phyloP scores from a whole-genome alignment of 2,797 vertebrate genomes.

The Nannoperca australis region DNA sequence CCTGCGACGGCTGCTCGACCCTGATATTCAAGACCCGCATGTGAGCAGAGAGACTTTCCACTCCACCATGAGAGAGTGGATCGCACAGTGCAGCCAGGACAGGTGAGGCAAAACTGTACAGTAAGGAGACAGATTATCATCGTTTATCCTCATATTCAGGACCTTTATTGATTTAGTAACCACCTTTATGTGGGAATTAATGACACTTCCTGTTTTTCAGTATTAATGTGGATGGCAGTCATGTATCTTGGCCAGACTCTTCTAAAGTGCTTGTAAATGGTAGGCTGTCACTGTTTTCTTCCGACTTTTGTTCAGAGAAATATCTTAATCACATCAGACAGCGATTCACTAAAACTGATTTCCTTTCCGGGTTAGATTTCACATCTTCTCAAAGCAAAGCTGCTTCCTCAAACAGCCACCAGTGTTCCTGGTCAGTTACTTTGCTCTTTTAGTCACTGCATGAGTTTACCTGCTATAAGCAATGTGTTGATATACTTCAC shows the following conservation, averaged over 20 bases:
- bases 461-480: slow-evolving; percentile 17
- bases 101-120: slow-evolving; percentile 60
- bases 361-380: slow-evolving; percentile 73
- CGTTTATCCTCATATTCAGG: not conserved
- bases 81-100: slow-evolving; percentile 80
- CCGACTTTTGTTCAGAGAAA: slow-evolving; percentile 7
- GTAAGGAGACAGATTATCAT: not conserved
- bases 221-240: slow-evolving; percentile 58
- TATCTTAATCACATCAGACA: slow-evolving; percentile 14
- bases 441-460: slow-evolving; percentile 6
- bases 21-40: slow-evolving; percentile 68
- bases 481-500: not conserved
- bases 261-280: slow-evolving; percentile 71
- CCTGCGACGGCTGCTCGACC: slow-evolving; percentile 78
- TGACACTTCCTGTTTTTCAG: slow-evolving; percentile 67
- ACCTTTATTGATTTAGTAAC: not conserved
- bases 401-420: slow-evolving; percentile 66
- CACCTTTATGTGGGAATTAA: not conserved
- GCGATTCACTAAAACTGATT: slow-evolving; percentile 27
- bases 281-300: slow-evolving; percentile 45
- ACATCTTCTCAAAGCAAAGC: slow-evolving; percentile 64
- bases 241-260: slow-evolving; percentile 56
- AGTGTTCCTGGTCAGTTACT: slow-evolving; percentile 79
- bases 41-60: slow-evolving; percentile 83
- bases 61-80: slow-evolving; percentile 83